These are phyloP conservation scores for Anser brachyrhynchus DNA, from an alignment of 2,113 vertebrate species.

Conservation along the genomic window DNA sequence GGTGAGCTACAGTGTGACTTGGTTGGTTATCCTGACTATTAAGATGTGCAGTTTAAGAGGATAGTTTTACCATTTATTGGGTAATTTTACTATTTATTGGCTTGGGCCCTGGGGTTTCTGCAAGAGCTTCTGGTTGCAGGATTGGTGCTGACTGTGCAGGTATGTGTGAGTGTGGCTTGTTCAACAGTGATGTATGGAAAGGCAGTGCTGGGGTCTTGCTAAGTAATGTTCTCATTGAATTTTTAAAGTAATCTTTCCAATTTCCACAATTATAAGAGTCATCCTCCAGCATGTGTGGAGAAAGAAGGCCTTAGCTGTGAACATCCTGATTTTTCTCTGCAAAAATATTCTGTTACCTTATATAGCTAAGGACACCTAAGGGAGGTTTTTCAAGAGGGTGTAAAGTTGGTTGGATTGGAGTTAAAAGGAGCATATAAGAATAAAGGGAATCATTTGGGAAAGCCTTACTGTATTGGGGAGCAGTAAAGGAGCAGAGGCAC, in stretches of 20 bases:
- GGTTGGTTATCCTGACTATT: accelerated
- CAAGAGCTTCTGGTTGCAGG: neutral
- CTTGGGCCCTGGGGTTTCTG: neutral
- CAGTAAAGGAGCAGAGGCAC: accelerated
- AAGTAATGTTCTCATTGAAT: neutral
- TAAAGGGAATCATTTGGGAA: neutral
- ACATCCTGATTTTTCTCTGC: neutral
- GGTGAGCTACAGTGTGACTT: accelerated
- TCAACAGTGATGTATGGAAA: neutral
- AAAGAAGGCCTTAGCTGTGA: neutral
- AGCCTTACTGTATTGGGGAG: neutral
- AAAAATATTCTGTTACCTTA: neutral
- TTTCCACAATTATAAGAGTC: neutral
- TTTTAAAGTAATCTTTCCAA: neutral
- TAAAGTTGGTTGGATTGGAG: neutral
- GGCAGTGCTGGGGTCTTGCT: neutral
- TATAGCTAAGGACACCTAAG: neutral
- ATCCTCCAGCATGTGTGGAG: neutral
- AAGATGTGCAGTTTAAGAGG: accelerated
- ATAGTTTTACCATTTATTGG: accelerated
- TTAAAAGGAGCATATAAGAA: neutral
- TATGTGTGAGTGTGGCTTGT: neutral
- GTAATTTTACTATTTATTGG: accelerated
- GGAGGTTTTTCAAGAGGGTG: neutral
- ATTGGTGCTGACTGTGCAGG: neutral